Conservation (phyloP, 2,113 vertebrate genomes). For the Grammomys dolichurus region DNA sequence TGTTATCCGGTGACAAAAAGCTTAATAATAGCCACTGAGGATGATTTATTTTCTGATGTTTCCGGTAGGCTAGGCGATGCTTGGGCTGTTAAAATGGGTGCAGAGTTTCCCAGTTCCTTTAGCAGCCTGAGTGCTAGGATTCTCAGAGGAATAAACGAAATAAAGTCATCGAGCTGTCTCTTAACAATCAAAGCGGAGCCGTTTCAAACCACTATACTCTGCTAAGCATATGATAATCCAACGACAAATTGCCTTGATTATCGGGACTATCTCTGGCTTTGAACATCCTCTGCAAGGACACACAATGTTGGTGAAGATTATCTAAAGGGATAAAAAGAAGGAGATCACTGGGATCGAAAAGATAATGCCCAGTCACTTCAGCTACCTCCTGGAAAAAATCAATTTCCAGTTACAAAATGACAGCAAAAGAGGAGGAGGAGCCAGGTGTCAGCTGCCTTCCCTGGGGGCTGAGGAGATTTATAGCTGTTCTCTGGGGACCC, state of each 20-base stretch:
- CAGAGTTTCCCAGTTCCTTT: background rate
- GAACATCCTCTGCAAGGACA: conserved; percentile 9
- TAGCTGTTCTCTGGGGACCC: background rate
- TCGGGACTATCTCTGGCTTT: background rate
- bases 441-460: background rate
- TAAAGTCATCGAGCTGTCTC: background rate
- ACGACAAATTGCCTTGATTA: background rate
- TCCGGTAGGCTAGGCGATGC: background rate
- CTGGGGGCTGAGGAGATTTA: accelerated
- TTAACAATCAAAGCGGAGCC: background rate
- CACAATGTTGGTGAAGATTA: conserved; percentile 14
- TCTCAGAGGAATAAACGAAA: background rate
- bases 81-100: accelerated
- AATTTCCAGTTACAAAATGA: conserved; percentile 28
- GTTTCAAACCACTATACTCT: accelerated
- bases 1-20: background rate
- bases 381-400: background rate
- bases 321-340: conserved; percentile 31
- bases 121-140: background rate
- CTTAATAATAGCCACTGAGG: background rate
- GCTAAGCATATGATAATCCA: conserved; percentile 37
- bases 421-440: background rate
- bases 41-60: background rate
- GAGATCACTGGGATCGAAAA: conserved; percentile 30
- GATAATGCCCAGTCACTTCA: background rate